Base-by-base conservation (phyloP, 2,797 vertebrate genomes). In the Fistularia commersonii region DNA sequence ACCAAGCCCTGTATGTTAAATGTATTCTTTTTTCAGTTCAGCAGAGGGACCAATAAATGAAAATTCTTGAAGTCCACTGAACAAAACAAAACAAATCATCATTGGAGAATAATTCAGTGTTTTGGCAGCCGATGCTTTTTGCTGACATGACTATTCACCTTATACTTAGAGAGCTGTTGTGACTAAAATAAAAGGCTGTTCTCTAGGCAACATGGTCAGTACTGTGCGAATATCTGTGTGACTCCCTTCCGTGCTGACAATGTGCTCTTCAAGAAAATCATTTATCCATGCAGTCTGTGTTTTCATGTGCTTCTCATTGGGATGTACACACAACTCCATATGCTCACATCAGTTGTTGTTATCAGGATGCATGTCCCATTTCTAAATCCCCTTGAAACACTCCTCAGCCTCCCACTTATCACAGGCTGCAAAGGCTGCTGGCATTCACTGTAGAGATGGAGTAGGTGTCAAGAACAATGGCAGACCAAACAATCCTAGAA, bases 131-230 rank as follows among this genome's bases (percentile, higher is more conserved):
- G 5, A 50, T 3, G 8, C 45, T 3, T 55, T 38, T 50, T 61
- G 62, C 66, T 59, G 71, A 76, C 66, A 67, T 72, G 70, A 81
- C 85, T 82, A 74, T 85, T 72, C 62, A 66, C 61, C 64, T 72
- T 63, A 43, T 70, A 68, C 69, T 49, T 35, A 53, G 64, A 80
- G 66, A 74, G 69, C 70, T 15, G 12, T 69, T 69, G 68, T 60
- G 75, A 68, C 72, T 69, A 59, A 76, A 83, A 81, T 66, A 68
- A 81, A 85, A 77, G 64, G 72, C 64, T 75, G 77, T 69, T 76
- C 57, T 74, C 51, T 47, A 42, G 53, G 33, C 39, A 66, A 61
- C 70, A 66, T 52, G 71, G 62, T 69, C 74, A 48, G 64, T 48
- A 43, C 65, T 51, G 57, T 64, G 61, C 74, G 69, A 69, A 40